Evolutionary conservation across 2,113 vertebrate species (phyloP).

Genomic region (Copsychus sechellarum): DNA sequence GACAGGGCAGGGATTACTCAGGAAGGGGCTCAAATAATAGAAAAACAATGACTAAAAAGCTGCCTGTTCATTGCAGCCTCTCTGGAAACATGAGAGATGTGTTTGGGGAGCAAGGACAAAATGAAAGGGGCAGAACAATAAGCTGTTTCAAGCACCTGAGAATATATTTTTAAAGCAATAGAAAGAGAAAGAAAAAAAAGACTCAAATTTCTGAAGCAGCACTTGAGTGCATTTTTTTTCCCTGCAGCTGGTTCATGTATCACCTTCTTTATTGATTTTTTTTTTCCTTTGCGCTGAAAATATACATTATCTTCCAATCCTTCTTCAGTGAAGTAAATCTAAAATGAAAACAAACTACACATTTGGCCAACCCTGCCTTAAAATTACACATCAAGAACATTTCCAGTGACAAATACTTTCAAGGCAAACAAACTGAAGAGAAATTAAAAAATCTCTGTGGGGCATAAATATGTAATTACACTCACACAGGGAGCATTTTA

Average conservation of each 20-base stretch:
- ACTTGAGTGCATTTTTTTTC: slow-evolving; percentile 23
- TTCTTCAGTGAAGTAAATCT: slow-evolving; percentile 68
- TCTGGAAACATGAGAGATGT: background rate
- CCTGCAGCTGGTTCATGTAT: slow-evolving; percentile 21
- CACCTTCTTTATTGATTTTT: slow-evolving; percentile 49
- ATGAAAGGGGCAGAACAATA: background rate
- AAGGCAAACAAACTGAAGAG: slow-evolving; percentile 86
- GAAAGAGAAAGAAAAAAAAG: background rate
- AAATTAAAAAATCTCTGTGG: slow-evolving; percentile 90
- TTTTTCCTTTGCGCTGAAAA: background rate
- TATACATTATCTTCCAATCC: slow-evolving; percentile 65
- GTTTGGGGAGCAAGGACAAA: background rate
- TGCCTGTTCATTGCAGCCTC: background rate
- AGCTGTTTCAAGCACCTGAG: background rate
- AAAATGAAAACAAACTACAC: slow-evolving; percentile 73
- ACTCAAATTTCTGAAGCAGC: slow-evolving; percentile 37
- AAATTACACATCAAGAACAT: slow-evolving; percentile 79
- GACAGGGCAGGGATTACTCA: background rate
- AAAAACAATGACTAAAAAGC: background rate
- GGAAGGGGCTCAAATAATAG: background rate
- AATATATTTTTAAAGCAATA: slow-evolving; percentile 1
- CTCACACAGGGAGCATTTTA: slow-evolving; percentile 87
- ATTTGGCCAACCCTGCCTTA: slow-evolving; percentile 72
- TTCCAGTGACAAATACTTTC: slow-evolving; percentile 83
- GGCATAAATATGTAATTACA: slow-evolving; percentile 88